phyloP scores from a whole-genome alignment of 2,797 vertebrate genomes.

The Acanthurus leucopareius region DNA sequence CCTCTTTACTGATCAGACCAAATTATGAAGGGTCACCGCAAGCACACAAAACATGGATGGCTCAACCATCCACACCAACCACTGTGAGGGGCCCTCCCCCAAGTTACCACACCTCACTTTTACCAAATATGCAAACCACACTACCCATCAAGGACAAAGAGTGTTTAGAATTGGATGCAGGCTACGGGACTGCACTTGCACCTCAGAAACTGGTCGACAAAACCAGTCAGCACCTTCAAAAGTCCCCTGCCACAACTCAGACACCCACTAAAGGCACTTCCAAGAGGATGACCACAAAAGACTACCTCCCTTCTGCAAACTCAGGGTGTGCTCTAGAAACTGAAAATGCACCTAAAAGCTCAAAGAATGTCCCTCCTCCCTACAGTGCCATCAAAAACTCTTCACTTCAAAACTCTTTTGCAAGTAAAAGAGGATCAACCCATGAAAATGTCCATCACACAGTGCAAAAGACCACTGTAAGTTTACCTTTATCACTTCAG shows the following conservation, averaged over 20 bases:
- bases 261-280: conserved; percentile 84
- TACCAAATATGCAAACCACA: conserved; percentile 84
- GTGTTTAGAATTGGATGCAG: conserved; percentile 82
- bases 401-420: conserved; percentile 77
- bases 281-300: conserved; percentile 84
- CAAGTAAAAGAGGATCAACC: conserved; percentile 76
- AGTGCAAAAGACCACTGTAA: conserved; percentile 78
- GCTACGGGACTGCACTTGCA: conserved; percentile 81
- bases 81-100: conserved; percentile 83
- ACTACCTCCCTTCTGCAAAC: conserved; percentile 81
- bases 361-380: conserved; percentile 82
- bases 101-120: conserved; percentile 84
- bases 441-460: conserved; percentile 76
- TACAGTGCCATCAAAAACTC: conserved; percentile 80
- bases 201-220: conserved; percentile 86
- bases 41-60: conserved; percentile 78
- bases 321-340: conserved; percentile 80
- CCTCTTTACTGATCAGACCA: conserved; percentile 90
- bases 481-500: conserved; percentile 74
- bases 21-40: conserved; percentile 85
- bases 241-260: conserved; percentile 74
- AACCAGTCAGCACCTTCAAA: conserved; percentile 81
- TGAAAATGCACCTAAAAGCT: conserved; percentile 79
- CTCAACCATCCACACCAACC: conserved; percentile 73
- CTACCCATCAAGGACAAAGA: conserved; percentile 83